phyloP scores from a whole-genome alignment of 1,140 invertebrate species.

The Procambarus clarkii region DNA sequence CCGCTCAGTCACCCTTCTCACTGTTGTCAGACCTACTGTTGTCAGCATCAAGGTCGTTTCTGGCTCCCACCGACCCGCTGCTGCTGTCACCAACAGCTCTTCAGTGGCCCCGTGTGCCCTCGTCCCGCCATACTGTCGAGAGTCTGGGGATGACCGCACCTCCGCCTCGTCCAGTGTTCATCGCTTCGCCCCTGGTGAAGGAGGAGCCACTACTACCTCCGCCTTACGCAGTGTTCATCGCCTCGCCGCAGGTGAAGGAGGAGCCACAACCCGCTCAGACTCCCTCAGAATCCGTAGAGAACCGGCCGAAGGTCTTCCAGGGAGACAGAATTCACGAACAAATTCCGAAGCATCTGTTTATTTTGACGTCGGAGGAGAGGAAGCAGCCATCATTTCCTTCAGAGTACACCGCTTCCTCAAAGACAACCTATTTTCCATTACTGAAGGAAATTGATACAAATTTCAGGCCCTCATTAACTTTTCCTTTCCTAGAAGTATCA shows the following conservation, averaged over 20 bases:
- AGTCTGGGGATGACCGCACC: not conserved
- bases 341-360: conserved; percentile 11
- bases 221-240: not conserved
- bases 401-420: not conserved
- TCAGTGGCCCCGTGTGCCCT: not conserved
- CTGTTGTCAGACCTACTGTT: not conserved
- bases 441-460: not conserved
- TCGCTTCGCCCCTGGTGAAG: no score
- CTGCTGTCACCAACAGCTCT: not conserved
- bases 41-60: not conserved
- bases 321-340: not conserved
- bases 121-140: not conserved
- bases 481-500: conserved; percentile 25
- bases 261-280: not conserved
- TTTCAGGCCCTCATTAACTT: conserved; percentile 39
- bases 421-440: not conserved
- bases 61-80: not conserved
- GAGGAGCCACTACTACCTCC: no score
- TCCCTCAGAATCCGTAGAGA: not conserved
- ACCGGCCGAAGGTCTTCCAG: not conserved
- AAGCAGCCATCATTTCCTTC: not conserved
- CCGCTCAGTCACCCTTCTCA: not conserved
- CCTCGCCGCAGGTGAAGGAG: not conserved
- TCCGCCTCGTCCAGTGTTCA: not conserved
- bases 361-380: conserved; percentile 1